Evolutionary conservation across 2,888 invertebrate genomes (phyloP), one percentile per base, ranked within the genome.

Genomic region (Boloria euphrosyne): DNA sequence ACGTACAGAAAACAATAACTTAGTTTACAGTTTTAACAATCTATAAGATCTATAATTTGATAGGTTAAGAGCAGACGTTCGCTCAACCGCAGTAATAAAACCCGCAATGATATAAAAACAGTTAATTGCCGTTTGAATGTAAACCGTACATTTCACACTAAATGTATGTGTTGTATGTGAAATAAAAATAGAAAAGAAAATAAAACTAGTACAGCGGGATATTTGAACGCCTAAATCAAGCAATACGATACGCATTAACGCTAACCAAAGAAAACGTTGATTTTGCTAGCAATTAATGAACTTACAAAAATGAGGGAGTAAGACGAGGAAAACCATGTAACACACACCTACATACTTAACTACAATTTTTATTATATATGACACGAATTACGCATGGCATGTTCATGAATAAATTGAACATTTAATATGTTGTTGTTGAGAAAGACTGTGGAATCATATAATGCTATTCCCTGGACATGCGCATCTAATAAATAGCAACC

Each of bases 61-160:
- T 61, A 61, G 46, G 55, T 58, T 61, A 51, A 60, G 59, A 65
- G 78, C 75, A 75, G 76, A 80, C 76, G 76, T 78, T 80, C 76
- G 76, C 78, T 74, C 76, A 75, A 79, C 80, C 78, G 76, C 76
- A 54, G 82, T 77, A 81, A 83, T 87, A 86, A 85, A 87, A 83
- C 80, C 74, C 72, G 80, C 82, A 83, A 80, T 84, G 84, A 83
- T 85, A 85, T 86, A 87, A 89, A 83, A 86, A 80, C 80, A 73
- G 84, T 87, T 88, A 89, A 89, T 87, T 87, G 84, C 85, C 78
- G 76, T 75, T 79, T 75, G 79, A 81, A 86, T 80, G 83, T 87
- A 86, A 87, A 89, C 87, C 76, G 80, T 83, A 81, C 81, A 81
- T 80, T 81, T 77, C 79, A 81, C 81, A 84, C 80, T 81, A 68